These are phyloP conservation scores for Grallaria varia DNA, from an alignment of 2,113 vertebrate species.

Conservation along the genomic window DNA sequence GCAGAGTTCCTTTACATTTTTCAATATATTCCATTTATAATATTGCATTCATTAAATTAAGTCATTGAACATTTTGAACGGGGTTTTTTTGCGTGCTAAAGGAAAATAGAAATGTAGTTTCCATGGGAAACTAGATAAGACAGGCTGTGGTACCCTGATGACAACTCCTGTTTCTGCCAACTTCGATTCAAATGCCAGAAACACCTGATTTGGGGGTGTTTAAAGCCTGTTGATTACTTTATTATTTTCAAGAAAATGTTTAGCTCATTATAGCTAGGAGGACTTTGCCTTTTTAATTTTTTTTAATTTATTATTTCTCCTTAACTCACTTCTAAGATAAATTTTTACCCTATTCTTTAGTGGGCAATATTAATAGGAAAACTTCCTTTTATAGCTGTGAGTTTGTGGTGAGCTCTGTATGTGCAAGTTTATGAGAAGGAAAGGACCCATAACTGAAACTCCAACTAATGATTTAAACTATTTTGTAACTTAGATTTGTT, in stretches of 20 bases:
- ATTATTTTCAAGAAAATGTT: not conserved
- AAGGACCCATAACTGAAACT: conserved; percentile 8
- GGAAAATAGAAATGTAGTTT: conserved; percentile 79
- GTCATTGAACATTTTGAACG: conserved; percentile 70
- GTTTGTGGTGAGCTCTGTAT: not conserved
- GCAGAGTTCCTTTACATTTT: conserved; percentile 79
- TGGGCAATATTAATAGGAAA: not conserved
- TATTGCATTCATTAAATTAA: conserved; percentile 82
- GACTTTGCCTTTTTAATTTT: not conserved
- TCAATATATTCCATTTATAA: conserved; percentile 79
- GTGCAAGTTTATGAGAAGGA: conserved; percentile 12
- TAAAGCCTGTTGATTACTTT: conserved; percentile 55
- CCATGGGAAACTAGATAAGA: conserved; percentile 67
- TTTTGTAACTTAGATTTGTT: not conserved
- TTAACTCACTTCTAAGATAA: not conserved
- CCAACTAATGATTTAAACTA: not conserved
- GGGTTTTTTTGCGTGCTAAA: conserved; percentile 73
- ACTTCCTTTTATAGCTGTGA: conserved; percentile 5
- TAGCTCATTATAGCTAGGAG: not conserved
- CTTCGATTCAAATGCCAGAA: conserved; percentile 56
- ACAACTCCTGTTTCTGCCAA: conserved; percentile 67
- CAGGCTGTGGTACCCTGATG: conserved; percentile 50
- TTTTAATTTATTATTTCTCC: not conserved
- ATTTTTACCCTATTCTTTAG: not conserved
- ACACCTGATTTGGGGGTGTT: conserved; percentile 35